These are phyloP conservation scores for Calephelis perditalis DNA, from an alignment of 2,888 invertebrate genomes.

Conservation along the genomic window DNA sequence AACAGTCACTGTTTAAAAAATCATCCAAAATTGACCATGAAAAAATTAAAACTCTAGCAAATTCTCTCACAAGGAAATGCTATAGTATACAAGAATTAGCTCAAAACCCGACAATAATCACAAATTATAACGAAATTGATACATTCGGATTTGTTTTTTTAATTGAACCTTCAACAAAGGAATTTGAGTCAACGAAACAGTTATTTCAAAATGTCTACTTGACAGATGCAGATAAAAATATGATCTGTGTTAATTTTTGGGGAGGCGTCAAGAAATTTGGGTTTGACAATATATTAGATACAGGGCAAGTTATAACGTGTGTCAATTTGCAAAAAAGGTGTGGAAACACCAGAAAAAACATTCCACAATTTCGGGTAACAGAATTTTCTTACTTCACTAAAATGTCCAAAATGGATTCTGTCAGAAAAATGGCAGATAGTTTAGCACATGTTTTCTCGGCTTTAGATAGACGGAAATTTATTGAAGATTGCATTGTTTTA, in stretches of 20 bases:
- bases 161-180: constrained; percentile 66
- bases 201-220: constrained; percentile 79
- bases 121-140: constrained; percentile 84
- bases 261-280: constrained; percentile 69
- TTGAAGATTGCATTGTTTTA: constrained; percentile 47
- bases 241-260: constrained; percentile 77
- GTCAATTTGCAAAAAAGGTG: constrained; percentile 81
- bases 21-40: constrained; percentile 39
- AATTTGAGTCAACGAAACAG: constrained; percentile 50
- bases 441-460: constrained; percentile 49
- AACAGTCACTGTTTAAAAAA: constrained; percentile 64
- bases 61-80: constrained; percentile 50
- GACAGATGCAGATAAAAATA: constrained; percentile 72
- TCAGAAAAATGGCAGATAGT: constrained; percentile 61
- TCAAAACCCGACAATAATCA: constrained; percentile 39
- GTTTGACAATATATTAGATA: constrained; percentile 74
- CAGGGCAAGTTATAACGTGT: constrained; percentile 77
- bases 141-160: constrained; percentile 82
- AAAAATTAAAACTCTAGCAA: constrained; percentile 31
- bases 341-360: constrained; percentile 66
- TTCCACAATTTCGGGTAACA: constrained; percentile 79
- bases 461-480: constrained; percentile 42
- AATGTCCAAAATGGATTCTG: constrained; percentile 74
- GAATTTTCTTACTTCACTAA: constrained; percentile 80
- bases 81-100: constrained; percentile 66